Base-by-base conservation (phyloP, 2,113 vertebrate species). In the Lynx canadensis region DNA sequence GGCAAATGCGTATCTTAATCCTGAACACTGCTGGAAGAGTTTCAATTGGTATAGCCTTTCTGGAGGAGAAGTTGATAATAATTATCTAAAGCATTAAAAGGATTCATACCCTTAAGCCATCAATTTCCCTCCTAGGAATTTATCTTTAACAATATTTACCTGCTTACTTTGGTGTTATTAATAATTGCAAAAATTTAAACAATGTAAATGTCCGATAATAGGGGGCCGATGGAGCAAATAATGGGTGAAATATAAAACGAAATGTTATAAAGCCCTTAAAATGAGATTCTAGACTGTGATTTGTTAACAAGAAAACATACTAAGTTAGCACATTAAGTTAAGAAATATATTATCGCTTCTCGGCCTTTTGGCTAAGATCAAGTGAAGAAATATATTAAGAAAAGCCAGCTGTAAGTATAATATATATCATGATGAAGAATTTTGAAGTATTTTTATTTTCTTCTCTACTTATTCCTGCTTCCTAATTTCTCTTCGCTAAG, bases 381-480 rank as follows among this genome's bases (percentile, higher is more conserved):
- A 65, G 63, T 13, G 31, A 76, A 41, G 93, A 73, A 94, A 41
- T 52, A 84, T 5, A 52, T 36, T 71, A 21, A 41, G 16, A 81
- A 38, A 85, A 69, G 27, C 11, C 41, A 89, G 27, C 5, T 92
- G 0, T 73, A 68, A 41, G 38, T n/a, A 48, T 55, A 36, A 79
- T 45, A 79, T 18, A 82, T 16, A 95, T 27, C 14, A 60, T 31
- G 14, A 89, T 66, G 27, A 86, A 69, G 21, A 94, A 91, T 83
- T 93, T 25, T 81, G 19, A 87, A 66, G 11, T 74, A 25, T 60
- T 86, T 83, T 97, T 94, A 45, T 85, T 95, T 90, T 90, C 45
- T 94, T 68, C n/a, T 63, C 19, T 18, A 5, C 50, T 96, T 95
- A 63, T 45, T 14, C 29, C 2, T 89, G 31, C 52, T 96, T 89